Evolutionary conservation across 1,140 invertebrate species (phyloP).

Genomic region (Sinella curviseta): DNA sequence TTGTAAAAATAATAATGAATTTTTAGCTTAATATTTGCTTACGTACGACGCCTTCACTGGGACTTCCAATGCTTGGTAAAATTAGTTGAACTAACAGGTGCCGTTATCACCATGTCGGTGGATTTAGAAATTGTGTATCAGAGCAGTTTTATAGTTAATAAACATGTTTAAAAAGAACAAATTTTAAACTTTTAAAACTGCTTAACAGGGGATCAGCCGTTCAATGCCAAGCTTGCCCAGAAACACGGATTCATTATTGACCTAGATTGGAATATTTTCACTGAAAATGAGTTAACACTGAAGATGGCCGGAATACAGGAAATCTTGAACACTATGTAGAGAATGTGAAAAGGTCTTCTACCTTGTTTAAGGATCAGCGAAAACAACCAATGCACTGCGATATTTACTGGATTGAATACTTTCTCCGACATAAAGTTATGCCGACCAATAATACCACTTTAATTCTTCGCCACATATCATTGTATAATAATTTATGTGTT

Average conservation of each 20-base stretch:
- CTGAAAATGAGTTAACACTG: constrained; percentile 55
- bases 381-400: constrained; percentile 14
- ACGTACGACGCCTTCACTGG: neutral
- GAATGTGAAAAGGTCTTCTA: constrained; percentile 13
- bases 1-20: no score
- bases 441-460: no score
- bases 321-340: constrained; percentile 51
- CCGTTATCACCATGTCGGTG: no score
- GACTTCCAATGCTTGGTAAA: constrained; percentile 37
- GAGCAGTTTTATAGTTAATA: neutral
- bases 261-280: constrained; percentile 33
- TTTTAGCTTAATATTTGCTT: neutral
- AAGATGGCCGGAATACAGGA: constrained; percentile 52
- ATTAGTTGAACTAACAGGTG: no score
- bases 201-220: neutral
- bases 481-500: no score
- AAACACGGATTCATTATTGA: constrained; percentile 16
- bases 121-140: no score
- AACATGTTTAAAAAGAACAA: neutral
- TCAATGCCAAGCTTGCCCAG: constrained; percentile 7
- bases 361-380: constrained; percentile 30
- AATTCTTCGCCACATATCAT: no score
- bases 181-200: neutral
- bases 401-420: constrained; percentile 44
- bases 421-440: constrained; percentile 33